Evolutionary conservation across 2,797 vertebrate species (phyloP), one percentile per base, ranked within the genome.

Genomic region (Hippocampus kuda): DNA sequence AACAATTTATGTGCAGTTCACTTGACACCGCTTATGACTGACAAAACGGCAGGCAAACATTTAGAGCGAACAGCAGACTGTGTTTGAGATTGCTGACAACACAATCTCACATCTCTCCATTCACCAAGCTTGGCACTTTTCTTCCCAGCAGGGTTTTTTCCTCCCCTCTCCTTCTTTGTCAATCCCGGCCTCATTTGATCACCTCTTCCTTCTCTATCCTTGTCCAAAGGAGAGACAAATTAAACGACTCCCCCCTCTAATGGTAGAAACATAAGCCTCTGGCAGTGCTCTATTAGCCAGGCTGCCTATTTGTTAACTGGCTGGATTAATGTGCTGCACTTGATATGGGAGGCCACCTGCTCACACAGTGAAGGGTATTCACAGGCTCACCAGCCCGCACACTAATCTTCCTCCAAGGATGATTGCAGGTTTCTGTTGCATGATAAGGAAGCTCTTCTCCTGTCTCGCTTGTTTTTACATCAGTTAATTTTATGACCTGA

Each of bases 261-360:
- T 84, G 80, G 75, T 71, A 76, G 78, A 79, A 83, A 81, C 83
- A 80, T 74, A 81, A 83, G 80, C 82, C 76, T 70, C 70, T 83
- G 84, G 83, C 87, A 80, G 82, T 56, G 77, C 66, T 82, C 80
- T 88, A 84, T 87, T 88, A 87, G 85, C 78, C 72, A 65, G 82
- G 71, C 69, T 77, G 79, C 84, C 83, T 84, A 85, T 88, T 90
- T 86, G 86, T 85, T 88, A 88, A 82, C 80, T 69, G 73, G 81
- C 82, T 83, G 81, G 82, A 84, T 87, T 84, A 76, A 85, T 86
- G 83, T 83, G 84, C 75, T 85, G 79, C 75, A 76, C 79, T 89
- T 84, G 79, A 76, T 86, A 82, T 80, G 83, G 75, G 75, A 74
- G 73, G 74, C 85, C 85, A 87, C 85, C 88, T 87, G 87, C 86